Evolutionary conservation across 2,113 vertebrate genomes (phyloP).

Genomic region (Trinectes maculatus): DNA sequence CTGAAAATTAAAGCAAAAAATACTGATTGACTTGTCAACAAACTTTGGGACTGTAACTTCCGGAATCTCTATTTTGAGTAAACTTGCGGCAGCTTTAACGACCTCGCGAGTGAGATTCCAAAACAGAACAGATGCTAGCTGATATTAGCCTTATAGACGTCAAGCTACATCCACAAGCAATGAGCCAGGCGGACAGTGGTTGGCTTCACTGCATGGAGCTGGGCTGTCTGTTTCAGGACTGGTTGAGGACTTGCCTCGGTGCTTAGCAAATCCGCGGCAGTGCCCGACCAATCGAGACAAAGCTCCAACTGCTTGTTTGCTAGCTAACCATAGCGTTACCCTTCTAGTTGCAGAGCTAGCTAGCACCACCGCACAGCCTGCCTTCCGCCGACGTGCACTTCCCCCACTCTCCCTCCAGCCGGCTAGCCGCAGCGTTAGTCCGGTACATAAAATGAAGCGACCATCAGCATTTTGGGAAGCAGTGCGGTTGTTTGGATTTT

Average conservation of each 20-base stretch:
- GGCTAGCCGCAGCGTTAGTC: conserved; percentile 78
- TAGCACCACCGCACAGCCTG: conserved; percentile 65
- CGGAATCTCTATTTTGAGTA: conserved; percentile 43
- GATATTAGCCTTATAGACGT: conserved; percentile 33
- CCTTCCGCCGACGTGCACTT: conserved; percentile 79
- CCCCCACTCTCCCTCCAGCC: conserved; percentile 79
- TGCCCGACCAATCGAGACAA: conserved; percentile 31
- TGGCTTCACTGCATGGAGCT: conserved; percentile 12
- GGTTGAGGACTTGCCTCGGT: conserved; percentile 12
- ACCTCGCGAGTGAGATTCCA: conserved; percentile 65
- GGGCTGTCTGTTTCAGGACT: conserved; percentile 2
- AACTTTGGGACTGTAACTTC: conserved; percentile 32
- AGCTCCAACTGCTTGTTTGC: conserved; percentile 31
- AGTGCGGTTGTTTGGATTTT: conserved; percentile 75
- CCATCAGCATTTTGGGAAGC: conserved; percentile 73
- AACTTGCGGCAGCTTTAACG: conserved; percentile 56
- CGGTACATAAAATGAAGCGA: conserved; percentile 82
- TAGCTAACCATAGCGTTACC: conserved; percentile 44
- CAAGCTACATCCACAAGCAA: conserved; percentile 39
- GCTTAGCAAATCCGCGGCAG: conserved; percentile 14
- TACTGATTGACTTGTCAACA: conserved; percentile 7
- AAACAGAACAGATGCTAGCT: conserved; percentile 50
- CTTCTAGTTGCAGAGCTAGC: conserved; percentile 60
- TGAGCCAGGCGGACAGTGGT: background rate
- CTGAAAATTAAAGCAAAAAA: conserved; percentile 14